These are phyloP conservation scores for Cataglyphis albicans DNA, from an alignment of 2,888 invertebrate genomes.

Conservation along the genomic window DNA sequence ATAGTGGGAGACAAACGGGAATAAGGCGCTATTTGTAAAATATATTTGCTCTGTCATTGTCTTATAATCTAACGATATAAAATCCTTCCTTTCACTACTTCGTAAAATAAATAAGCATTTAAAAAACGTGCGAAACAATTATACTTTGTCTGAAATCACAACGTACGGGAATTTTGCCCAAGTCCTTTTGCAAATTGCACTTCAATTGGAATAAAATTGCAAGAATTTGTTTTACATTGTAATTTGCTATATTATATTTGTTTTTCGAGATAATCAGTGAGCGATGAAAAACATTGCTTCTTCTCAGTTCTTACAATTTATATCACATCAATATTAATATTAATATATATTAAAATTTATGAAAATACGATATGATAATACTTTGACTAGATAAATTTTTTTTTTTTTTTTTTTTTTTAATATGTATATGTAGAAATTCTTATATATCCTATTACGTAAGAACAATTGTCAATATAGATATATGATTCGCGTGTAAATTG, in stretches of 20 bases:
- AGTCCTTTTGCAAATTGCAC: neutral
- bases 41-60: slow-evolving; percentile 10
- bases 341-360: slow-evolving; percentile 9
- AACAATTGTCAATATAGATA: neutral
- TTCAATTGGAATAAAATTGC: neutral
- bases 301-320: neutral
- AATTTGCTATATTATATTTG: neutral
- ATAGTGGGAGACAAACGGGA: neutral
- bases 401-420: neutral
- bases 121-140: neutral
- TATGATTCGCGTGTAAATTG: neutral
- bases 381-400: neutral
- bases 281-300: neutral
- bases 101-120: neutral
- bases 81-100: neutral
- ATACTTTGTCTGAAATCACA: neutral
- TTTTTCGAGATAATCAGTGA: neutral
- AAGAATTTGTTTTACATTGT: neutral
- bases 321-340: neutral
- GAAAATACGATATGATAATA: neutral
- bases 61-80: neutral
- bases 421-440: neutral
- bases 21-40: slow-evolving; percentile 2
- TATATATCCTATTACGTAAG: neutral
- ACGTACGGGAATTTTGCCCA: neutral